Base-by-base conservation (phyloP, 2,888 invertebrate genomes). In the Drosophila anceps region DNA sequence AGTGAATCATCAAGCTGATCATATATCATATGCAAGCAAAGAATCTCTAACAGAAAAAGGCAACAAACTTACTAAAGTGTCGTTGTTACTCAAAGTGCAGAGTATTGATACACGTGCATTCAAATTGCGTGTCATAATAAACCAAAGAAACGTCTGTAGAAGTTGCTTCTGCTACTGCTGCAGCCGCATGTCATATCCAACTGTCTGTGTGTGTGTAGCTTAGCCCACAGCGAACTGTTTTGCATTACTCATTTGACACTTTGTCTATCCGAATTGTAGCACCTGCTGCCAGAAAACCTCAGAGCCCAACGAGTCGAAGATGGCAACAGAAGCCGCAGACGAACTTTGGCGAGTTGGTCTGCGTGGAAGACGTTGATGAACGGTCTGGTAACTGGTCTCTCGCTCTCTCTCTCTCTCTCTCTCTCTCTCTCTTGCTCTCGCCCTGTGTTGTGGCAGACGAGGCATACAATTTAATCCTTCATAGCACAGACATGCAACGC, bases 241-340 rank as follows among this genome's bases (percentile, higher is more conserved):
- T 90, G 84, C 86, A 86, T 90, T 89, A 90, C 86, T 89, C 90
- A 86, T 86, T 90, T 86, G 90, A 89, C 90, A 87, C 90, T 86
- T 84, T 87, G 89, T 83, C 84, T 76, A 82, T 73, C 71, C 58
- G 57, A 66, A 58, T 59, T 41, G 79, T 68, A 58, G 69, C 84
- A 84, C 88, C 84, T 88, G 84, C 82, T 61, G 57, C 53, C 59
- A 29, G 61, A 61, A 76, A 80, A 76, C 81, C 81, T 65, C 80
- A 72, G 58, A 54, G 18, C 51, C 20, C 12, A 41, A 60, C 43
- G 31, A 53, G 39, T 33, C 39, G 60, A 51, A 72, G 57, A 37
- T 48, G 59, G 50, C 33, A 39, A 43, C 20, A 24, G 48, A 48
- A 66, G 74, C 66, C 66, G 54, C 73, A 73, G 76, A 76, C 69